phyloP scores from a whole-genome alignment of 2,113 vertebrate genomes.

The Mobula hypostoma region DNA sequence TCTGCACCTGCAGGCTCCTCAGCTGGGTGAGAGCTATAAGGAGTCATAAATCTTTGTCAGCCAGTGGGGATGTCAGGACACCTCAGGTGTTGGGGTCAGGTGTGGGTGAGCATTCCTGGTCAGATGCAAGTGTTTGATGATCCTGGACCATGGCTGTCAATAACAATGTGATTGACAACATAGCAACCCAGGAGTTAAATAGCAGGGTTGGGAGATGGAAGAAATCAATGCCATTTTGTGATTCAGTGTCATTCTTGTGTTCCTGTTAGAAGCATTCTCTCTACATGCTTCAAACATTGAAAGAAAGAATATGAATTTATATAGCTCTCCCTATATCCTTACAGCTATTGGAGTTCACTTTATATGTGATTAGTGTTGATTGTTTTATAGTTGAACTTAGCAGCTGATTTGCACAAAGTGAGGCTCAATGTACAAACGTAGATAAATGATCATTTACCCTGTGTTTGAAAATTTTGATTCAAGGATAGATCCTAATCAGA shows the following conservation, averaged over 20 bases:
- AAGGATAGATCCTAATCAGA: background rate
- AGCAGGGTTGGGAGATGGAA: background rate
- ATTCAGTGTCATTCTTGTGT: background rate
- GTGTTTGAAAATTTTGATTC: background rate
- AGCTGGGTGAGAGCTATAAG: background rate
- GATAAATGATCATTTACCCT: background rate
- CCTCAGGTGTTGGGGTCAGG: slow-evolving; percentile 32
- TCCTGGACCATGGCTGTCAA: background rate
- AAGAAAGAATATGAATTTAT: background rate
- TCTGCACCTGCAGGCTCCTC: slow-evolving; percentile 2
- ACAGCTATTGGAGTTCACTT: background rate
- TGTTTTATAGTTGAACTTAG: background rate
- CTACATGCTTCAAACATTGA: background rate
- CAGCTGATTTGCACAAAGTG: background rate
- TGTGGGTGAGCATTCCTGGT: slow-evolving; percentile 22
- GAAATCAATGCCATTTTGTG: background rate
- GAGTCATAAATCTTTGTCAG: slow-evolving; percentile 27
- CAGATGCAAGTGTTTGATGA: slow-evolving; percentile 5
- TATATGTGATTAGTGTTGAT: background rate
- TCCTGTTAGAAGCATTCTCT: background rate
- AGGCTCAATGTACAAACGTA: background rate
- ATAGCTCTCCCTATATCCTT: background rate
- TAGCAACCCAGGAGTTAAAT: background rate
- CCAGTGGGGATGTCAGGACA: background rate
- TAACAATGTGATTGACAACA: background rate